phyloP scores from a whole-genome alignment of 2,888 invertebrate genomes.

The Hypomecis punctinalis region DNA sequence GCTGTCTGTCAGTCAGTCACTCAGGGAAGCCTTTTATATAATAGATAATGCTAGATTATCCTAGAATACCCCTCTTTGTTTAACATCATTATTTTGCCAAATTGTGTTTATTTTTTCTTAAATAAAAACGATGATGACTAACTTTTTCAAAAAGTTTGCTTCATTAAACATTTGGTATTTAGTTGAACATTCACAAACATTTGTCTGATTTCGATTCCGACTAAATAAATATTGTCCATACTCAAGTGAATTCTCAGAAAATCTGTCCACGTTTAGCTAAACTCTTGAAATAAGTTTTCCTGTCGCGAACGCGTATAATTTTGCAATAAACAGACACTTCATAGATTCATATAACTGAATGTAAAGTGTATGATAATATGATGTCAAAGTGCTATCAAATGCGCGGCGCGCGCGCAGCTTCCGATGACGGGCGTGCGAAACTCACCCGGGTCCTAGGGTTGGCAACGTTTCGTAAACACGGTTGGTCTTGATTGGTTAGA shows the following conservation, averaged over 20 bases:
- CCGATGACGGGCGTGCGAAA: slow-evolving; percentile 44
- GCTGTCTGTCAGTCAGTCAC: too few relatives aligned
- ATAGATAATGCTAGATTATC: too few relatives aligned
- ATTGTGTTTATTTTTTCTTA: too few relatives aligned
- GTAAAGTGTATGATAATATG: slow-evolving; percentile 20
- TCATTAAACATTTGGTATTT: too few relatives aligned
- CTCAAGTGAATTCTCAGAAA: slow-evolving; percentile 9
- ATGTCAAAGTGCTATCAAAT: slow-evolving; percentile 46
- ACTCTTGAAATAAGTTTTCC: slow-evolving; percentile 13
- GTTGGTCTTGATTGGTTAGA: neutral
- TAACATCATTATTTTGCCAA: too few relatives aligned
- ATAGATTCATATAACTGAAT: slow-evolving; percentile 28
- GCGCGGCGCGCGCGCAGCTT: slow-evolving; percentile 50
- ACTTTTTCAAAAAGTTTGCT: too few relatives aligned
- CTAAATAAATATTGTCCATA: neutral
- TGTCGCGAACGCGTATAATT: slow-evolving; percentile 13
- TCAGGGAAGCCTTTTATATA: too few relatives aligned
- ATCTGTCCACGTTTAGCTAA: neutral
- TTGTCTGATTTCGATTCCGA: neutral
- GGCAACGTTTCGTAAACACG: slow-evolving; percentile 3
- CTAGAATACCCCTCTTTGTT: too few relatives aligned
- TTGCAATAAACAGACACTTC: slow-evolving; percentile 11
- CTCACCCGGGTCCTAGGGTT: slow-evolving; percentile 32
- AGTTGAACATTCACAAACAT: neutral
- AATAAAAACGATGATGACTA: too few relatives aligned